Evolutionary conservation across 1,140 invertebrate species (phyloP).

Genomic region (Drosophila persimilis): DNA sequence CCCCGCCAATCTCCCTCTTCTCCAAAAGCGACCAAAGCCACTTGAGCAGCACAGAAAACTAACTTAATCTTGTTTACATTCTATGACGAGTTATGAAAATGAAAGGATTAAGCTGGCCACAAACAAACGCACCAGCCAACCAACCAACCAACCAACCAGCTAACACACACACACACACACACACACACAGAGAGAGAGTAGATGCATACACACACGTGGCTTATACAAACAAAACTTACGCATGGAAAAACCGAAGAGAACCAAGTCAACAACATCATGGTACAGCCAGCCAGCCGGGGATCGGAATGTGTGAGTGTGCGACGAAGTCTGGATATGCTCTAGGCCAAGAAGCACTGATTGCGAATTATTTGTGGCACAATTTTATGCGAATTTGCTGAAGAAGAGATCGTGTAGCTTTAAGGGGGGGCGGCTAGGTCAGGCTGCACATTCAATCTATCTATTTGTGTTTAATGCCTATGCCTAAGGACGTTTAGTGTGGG

Average conservation of each 20-base stretch:
- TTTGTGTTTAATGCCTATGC: too few species aligned
- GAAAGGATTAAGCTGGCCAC: conserved; percentile 77
- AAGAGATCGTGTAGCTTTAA: too few species aligned
- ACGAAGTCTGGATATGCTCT: conserved; percentile 19
- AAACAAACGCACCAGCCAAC: conserved; percentile 60
- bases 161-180: conserved; percentile 30
- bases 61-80: conserved; percentile 81
- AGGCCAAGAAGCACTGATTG: background rate
- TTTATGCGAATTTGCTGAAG: too few species aligned
- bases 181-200: background rate
- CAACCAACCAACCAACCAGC: conserved; percentile 38
- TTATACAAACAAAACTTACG: conserved; percentile 72
- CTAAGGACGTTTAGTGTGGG: too few species aligned
- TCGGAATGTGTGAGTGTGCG: conserved; percentile 18
- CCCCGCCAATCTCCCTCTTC: background rate
- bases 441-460: background rate
- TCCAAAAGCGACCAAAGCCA: conserved; percentile 57
- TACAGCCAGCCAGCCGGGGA: conserved; percentile 2
- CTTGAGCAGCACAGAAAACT: conserved; percentile 77
- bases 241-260: conserved; percentile 58
- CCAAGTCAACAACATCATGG: conserved; percentile 47
- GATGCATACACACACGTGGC: conserved; percentile 34
- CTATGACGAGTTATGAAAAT: conserved; percentile 81
- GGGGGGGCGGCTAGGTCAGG: too few species aligned
- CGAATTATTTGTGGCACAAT: too few species aligned